phyloP scores from a whole-genome alignment of 2,797 vertebrate species.

The Pseudotriccus pelzelni region DNA sequence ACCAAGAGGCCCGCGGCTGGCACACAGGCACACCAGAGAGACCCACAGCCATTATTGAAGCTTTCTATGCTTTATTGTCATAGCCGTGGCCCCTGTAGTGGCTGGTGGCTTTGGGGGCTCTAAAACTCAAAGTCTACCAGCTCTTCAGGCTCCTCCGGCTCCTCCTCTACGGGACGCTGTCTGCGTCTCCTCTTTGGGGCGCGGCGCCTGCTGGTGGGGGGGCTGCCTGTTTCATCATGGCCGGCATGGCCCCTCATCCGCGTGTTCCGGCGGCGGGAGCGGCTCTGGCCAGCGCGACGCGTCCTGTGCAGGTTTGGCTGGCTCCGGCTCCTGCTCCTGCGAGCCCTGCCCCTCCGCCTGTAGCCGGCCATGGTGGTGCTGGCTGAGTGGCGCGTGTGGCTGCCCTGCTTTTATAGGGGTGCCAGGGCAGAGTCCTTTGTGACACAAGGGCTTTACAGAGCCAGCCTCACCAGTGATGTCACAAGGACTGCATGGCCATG shows the following conservation, averaged over 20 bases:
- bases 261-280: background rate
- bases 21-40: too few species aligned
- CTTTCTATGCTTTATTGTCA: background rate
- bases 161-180: background rate
- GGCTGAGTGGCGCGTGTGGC: fast-evolving
- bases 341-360: background rate
- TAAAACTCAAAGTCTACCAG: background rate
- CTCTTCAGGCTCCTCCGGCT: background rate
- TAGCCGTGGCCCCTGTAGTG: fast-evolving
- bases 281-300: background rate
- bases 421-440: background rate
- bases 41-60: background rate
- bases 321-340: background rate
- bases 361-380: background rate
- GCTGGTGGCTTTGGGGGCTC: background rate
- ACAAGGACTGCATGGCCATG: background rate
- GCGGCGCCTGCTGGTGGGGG: background rate
- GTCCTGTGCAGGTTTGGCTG: background rate
- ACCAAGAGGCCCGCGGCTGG: fast-evolving
- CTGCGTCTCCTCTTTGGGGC: background rate
- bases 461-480: background rate
- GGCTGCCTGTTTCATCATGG: fast-evolving
- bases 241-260: background rate
- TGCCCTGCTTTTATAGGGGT: background rate
- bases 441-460: background rate